A percentile compares a stretch with the other conserved stretches of the same genome.
Conservation (phyloP, 2,113 vertebrate species). For the Pyrgilauda ruficollis region DNA sequence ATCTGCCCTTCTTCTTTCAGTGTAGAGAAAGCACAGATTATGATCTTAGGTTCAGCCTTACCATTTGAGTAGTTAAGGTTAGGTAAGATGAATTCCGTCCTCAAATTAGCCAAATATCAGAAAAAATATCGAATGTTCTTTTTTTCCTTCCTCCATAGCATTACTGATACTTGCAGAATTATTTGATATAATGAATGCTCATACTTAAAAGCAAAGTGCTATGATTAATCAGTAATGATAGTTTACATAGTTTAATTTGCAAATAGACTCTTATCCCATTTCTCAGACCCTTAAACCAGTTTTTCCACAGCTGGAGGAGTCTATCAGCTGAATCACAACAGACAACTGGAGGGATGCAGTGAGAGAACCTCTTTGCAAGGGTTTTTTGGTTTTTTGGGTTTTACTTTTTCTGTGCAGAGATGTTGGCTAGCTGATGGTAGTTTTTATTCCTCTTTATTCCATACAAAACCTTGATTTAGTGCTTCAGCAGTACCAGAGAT, state of each 20-base stretch:
- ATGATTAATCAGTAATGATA: not conserved
- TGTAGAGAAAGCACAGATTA: not conserved
- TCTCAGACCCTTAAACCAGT: not conserved
- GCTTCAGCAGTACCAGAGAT: not conserved
- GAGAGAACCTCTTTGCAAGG: not conserved
- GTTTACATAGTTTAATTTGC: not conserved
- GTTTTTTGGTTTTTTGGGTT: not conserved
- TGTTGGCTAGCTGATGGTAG: not conserved
- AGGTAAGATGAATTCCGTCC: not conserved
- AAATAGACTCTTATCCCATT: slow-evolving; percentile 7
- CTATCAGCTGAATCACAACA: not conserved
- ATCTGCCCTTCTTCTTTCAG: not conserved
- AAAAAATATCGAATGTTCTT: not conserved
- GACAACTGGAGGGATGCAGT: not conserved
- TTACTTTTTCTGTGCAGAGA: not conserved
- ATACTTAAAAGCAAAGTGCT: not conserved
- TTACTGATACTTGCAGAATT: not conserved
- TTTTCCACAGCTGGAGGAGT: not conserved
- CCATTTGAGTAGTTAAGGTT: not conserved
- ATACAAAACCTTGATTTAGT: not conserved
- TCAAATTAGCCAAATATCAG: not conserved
- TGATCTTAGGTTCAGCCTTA: not conserved
- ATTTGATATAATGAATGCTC: not conserved
- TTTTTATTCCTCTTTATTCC: not conserved
- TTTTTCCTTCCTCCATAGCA: not conserved